These are phyloP conservation scores for Andricus grossulariae DNA, from an alignment of 1,140 invertebrate species.

Conservation along the genomic window DNA sequence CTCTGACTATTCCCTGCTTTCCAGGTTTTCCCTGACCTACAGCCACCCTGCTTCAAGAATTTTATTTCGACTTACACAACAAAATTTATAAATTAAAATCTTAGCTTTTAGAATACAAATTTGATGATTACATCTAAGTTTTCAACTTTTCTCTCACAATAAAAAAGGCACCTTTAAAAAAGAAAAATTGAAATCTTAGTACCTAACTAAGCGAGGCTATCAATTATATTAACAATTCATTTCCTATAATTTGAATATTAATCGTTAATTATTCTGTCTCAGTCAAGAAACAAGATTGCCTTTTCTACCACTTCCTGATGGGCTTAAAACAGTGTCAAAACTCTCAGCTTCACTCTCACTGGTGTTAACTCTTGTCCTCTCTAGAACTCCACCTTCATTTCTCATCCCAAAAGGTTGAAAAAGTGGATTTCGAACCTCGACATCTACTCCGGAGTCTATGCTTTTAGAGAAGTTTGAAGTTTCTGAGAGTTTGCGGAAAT, in stretches of 20 bases:
- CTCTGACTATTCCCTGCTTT: too few relatives aligned
- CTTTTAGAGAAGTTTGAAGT: slow-evolving; percentile 76
- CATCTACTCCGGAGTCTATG: slow-evolving; percentile 61
- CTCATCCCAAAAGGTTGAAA: slow-evolving; percentile 42
- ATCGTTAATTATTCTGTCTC: not conserved
- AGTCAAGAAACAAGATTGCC: slow-evolving; percentile 53
- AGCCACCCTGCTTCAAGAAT: too few relatives aligned
- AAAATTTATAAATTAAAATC: too few relatives aligned
- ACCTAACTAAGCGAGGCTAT: slow-evolving; percentile 4
- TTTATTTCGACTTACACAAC: too few relatives aligned
- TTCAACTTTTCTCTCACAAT: too few relatives aligned
- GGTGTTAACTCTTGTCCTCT: slow-evolving; percentile 53
- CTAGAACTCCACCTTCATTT: slow-evolving; percentile 44
- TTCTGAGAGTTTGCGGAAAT: slow-evolving; percentile 64
- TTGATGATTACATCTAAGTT: too few relatives aligned
- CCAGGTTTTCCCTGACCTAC: too few relatives aligned
- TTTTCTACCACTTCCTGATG: slow-evolving; percentile 51
- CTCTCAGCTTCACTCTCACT: slow-evolving; percentile 75
- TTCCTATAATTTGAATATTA: not conserved
- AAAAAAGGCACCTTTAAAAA: too few relatives aligned
- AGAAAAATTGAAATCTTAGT: too few relatives aligned
- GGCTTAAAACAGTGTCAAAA: slow-evolving; percentile 73
- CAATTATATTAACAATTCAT: slow-evolving; percentile 13
- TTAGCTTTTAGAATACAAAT: too few relatives aligned
- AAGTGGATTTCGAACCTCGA: slow-evolving; percentile 45